Base-by-base conservation (phyloP, 1,140 invertebrate species). In the Asobara japonica region DNA sequence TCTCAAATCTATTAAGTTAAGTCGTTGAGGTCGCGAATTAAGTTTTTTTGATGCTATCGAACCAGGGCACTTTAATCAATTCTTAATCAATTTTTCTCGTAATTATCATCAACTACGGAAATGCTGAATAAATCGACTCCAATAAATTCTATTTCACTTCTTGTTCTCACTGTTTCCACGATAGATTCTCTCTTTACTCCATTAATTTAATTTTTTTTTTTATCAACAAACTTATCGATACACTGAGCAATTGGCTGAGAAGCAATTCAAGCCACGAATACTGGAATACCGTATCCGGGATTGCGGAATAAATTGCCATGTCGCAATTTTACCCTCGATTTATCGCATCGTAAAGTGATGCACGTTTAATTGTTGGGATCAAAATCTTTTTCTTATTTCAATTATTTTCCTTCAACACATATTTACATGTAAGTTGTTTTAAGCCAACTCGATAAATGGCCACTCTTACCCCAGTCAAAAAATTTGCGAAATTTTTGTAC, bases 261-360 rank as follows among this genome's bases (percentile, higher is more conserved):
- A 27, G 51, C 51, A 56, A 56, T 56, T 56, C 22, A 10, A 56
- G 22, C 51, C 20, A 27, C 51, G 51, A 56, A 56, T 56, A 56
- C 51, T 56, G 13, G 20, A 56, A 56, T 25, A 56, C 51, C 18
- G 51, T 56, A 56, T 56, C 51, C 51, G 51, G 51, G 51, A 56
- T 56, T 56, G 18, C 51, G 51, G 51, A 56, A 25, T 56, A 56
- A 56, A 56, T 22, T 56, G 51, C 51, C 51, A 16, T 45, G 41
- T 16, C 51, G 51, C 22, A 56, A 56, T 56, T 56, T 56, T 56
- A 56, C 51, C 51, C 51, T 25, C 51, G 51, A 56, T 56, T 56
- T 56, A 56, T 56, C 51, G 51, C 51, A n/a, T 56, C 51, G 51
- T 56, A 56, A 56, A 56, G 51, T 56, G 51, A 56, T 56, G 51